Conservation (phyloP, 2,113 vertebrate species). For the Tylochromis polylepis region DNA sequence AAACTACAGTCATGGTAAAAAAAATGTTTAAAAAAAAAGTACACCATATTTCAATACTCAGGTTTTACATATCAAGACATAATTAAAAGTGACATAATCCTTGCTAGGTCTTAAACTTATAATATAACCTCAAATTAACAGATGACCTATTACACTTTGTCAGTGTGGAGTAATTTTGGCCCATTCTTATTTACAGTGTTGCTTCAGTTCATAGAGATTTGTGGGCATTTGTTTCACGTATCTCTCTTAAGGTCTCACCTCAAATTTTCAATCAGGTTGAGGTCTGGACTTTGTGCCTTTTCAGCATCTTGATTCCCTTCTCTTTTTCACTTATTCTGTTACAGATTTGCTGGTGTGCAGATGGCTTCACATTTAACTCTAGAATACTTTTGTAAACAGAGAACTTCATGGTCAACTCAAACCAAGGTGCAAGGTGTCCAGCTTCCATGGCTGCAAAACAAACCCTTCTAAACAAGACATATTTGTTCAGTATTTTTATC, state of each 20-base stretch:
- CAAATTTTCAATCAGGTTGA: background rate
- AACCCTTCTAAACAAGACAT: background rate
- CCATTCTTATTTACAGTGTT: background rate
- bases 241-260: too few relatives aligned
- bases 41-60: background rate
- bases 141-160: background rate
- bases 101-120: background rate
- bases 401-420: background rate
- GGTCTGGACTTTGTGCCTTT: background rate
- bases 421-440: background rate
- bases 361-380: background rate
- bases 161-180: background rate
- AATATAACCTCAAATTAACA: background rate
- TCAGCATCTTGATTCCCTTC: background rate
- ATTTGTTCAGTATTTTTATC: background rate
- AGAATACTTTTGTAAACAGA: background rate
- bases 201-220: too few relatives aligned
- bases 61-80: background rate
- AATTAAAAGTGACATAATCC: background rate
- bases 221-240: too few relatives aligned
- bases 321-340: background rate
- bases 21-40: background rate
- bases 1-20: background rate
- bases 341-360: background rate
- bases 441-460: background rate